These are phyloP conservation scores for Morone chrysops DNA, from an alignment of 2,113 vertebrate species.

Conservation along the genomic window DNA sequence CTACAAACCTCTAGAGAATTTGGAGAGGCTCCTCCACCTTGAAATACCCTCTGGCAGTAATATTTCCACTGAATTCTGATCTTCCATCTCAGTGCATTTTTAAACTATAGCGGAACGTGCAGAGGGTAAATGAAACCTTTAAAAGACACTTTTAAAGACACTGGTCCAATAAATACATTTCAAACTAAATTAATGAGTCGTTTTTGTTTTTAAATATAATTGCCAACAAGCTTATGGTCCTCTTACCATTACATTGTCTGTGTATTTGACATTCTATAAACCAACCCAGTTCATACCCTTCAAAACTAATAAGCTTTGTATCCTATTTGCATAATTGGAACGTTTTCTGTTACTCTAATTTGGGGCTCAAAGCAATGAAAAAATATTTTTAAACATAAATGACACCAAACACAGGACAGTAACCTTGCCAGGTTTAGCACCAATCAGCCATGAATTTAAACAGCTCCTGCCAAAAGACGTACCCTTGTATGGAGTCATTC, in stretches of 20 bases:
- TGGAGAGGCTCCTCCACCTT: not conserved
- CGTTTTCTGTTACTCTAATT: slow-evolving; percentile 31
- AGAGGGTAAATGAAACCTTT: not conserved
- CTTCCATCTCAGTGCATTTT: not conserved
- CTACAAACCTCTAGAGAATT: not conserved
- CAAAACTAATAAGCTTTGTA: slow-evolving; percentile 51
- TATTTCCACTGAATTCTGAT: not conserved
- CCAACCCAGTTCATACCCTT: slow-evolving; percentile 40
- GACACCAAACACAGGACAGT: slow-evolving; percentile 44
- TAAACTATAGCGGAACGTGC: not conserved
- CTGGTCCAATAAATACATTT: not conserved
- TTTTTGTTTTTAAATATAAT: slow-evolving; percentile 40
- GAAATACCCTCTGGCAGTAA: not conserved
- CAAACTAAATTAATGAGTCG: not conserved
- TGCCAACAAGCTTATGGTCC: not conserved
- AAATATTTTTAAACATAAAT: slow-evolving; percentile 36
- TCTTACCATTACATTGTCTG: slow-evolving; percentile 25
- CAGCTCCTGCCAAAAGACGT: slow-evolving; percentile 26
- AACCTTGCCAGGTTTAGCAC: slow-evolving; percentile 49
- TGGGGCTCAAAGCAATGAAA: slow-evolving; percentile 17
- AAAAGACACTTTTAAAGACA: not conserved
- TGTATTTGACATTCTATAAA: slow-evolving; percentile 41
- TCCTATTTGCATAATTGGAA: slow-evolving; percentile 63
- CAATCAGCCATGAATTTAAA: slow-evolving; percentile 59
- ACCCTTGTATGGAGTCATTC: slow-evolving; percentile 25